Evolutionary conservation across 2,113 vertebrate species (phyloP), one percentile per base, ranked within the genome.

Genomic region (Elgaria multicarinata): DNA sequence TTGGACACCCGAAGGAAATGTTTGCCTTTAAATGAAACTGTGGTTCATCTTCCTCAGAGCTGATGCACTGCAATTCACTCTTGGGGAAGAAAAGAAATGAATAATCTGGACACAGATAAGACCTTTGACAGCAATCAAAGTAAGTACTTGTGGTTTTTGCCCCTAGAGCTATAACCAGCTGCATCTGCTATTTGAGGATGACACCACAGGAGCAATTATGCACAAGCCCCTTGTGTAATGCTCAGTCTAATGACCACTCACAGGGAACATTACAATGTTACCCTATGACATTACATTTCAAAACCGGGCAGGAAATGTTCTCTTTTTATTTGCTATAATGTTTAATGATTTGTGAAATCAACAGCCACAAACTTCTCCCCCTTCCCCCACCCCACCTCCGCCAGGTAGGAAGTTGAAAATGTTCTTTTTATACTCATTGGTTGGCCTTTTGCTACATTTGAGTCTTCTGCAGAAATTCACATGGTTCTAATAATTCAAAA

Each of bases 301-400:
- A 93, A 92, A 92, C 87, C 18, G 28, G 78, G 12, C 87, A 96
- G 67, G 3, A 93, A 93, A 94, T 33, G n/a, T 92, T 94, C 26
- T 13, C 92, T 96, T 95, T 94, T 89, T 93, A 90, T 93, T 94
- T 95, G 92, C 92, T 94, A 81, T 92, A 94, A 93, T 89, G 89
- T 88, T 96, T 94, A 96, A 96, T 92, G 95, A 95, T 93, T 95
- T 96, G 94, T 94, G 95, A 96, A 96, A 94, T 90, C 93, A 95
- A 90, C 91, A 92, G 77, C 90, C 88, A 88, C 78, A 92, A 62
- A 89, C 92, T 92, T 31, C 66, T n/a, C 16, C 62, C 58, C 44
- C 31, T 64, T 75, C 55, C 33, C 33, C 55, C 64, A 36, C 46
- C 16, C 42, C 72, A 26, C n/a, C n/a, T n/a, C n/a, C 4, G 66